Percentiles rank a stretch among this genome's conserved stretches.
phyloP scores from a whole-genome alignment of 2,113 vertebrate genomes.

The Neoarius graeffei region DNA sequence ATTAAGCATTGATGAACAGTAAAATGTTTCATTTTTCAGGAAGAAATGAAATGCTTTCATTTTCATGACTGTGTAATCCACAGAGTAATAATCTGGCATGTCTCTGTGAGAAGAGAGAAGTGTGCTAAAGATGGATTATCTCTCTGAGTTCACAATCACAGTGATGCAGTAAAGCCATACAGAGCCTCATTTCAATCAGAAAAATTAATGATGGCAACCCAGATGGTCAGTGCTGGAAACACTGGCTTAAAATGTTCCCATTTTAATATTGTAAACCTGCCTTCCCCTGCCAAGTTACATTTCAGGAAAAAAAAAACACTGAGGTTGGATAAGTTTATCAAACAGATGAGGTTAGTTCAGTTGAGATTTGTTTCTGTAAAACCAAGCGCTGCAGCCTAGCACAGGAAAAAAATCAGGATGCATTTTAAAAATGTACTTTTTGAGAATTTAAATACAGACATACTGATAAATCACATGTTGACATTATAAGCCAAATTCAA shows the following conservation, averaged over 20 bases:
- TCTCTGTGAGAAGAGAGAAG: constrained; percentile 17
- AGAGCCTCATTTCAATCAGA: neutral
- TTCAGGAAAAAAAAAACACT: neutral
- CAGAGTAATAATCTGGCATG: neutral
- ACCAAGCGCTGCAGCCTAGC: neutral
- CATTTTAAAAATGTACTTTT: neutral
- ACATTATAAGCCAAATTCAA: neutral
- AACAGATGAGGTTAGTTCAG: neutral
- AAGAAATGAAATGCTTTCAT: neutral
- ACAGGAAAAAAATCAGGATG: neutral
- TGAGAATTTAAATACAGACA: neutral
- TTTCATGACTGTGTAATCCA: neutral
- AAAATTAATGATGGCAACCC: neutral
- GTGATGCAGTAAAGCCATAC: neutral
- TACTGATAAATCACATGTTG: neutral
- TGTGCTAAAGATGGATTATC: constrained; percentile 27
- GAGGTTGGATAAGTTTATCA: neutral
- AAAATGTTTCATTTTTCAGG: neutral
- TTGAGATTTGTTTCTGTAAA: neutral
- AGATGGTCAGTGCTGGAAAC: neutral
- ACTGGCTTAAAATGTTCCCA: neutral
- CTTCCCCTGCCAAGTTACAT: neutral
- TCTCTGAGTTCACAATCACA: constrained; percentile 15
- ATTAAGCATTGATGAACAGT: neutral
- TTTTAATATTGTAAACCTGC: neutral